Evolutionary conservation across 2,113 vertebrate genomes (phyloP).

Genomic region (Datnioides undecimradiatus): DNA sequence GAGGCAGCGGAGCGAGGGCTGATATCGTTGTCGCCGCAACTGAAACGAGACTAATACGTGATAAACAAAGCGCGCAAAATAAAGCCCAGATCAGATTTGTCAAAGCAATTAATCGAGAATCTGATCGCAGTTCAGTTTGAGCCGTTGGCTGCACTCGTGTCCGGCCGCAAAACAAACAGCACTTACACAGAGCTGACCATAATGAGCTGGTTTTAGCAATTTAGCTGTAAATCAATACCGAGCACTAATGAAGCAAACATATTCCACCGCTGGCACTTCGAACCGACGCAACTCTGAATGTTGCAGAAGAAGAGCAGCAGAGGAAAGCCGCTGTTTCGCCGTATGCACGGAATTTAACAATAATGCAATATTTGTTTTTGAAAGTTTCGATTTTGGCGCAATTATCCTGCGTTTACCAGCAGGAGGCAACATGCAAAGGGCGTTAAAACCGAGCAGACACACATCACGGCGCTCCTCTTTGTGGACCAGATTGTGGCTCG

Average conservation of each 20-base stretch:
- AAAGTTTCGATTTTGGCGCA: too few relatives aligned
- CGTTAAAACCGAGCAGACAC: neutral
- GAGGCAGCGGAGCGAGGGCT: neutral
- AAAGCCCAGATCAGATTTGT: neutral
- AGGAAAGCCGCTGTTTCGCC: too few relatives aligned
- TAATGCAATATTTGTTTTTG: too few relatives aligned
- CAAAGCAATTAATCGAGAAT: neutral
- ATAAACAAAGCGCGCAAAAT: neutral
- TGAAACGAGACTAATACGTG: neutral
- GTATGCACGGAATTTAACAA: neutral
- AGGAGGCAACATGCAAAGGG: too few relatives aligned
- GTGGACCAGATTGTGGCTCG: constrained; percentile 11
- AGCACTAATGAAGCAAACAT: constrained; percentile 1
- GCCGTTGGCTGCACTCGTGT: neutral
- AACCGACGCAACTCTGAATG: neutral
- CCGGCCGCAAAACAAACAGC: neutral
- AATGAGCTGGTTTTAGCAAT: constrained; percentile 1
- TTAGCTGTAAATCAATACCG: constrained; percentile 3
- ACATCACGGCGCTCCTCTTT: neutral
- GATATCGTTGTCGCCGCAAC: neutral
- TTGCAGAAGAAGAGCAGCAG: too few relatives aligned
- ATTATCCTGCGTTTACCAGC: too few relatives aligned
- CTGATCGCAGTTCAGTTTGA: neutral
- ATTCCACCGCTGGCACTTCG: neutral
- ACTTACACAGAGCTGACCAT: neutral